Conservation (phyloP, 2,888 invertebrate species). For the Sinelater perroti region DNA sequence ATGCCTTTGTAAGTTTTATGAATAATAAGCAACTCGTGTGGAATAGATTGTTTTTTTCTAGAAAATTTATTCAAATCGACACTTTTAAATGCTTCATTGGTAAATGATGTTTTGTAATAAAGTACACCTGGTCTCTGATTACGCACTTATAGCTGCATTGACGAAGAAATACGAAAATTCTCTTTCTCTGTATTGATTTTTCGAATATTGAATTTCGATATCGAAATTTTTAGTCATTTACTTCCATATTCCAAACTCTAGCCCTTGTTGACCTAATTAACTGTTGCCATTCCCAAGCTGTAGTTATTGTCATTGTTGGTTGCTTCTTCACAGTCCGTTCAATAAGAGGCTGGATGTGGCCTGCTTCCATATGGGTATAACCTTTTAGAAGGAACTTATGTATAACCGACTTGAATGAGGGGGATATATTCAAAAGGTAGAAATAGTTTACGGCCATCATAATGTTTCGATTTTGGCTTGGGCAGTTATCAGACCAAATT, state of each 20-base stretch:
- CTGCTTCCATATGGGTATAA: conserved; percentile 43
- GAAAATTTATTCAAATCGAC: neutral
- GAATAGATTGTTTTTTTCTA: neutral
- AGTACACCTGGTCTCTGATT: neutral
- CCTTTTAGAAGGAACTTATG: conserved; percentile 43
- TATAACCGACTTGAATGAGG: conserved; percentile 34
- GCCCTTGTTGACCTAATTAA: conserved; percentile 24
- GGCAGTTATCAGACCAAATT: conserved; percentile 36
- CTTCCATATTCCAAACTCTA: conserved; percentile 12
- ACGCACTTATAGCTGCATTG: conserved; percentile 4
- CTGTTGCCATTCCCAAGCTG: conserved; percentile 44
- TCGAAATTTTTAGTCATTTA: conserved; percentile 5
- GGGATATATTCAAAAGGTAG: conserved; percentile 20
- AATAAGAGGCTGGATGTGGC: conserved; percentile 31
- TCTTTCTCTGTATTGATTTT: conserved; percentile 3
- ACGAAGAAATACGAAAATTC: conserved; percentile 12
- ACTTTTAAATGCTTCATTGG: conserved; percentile 1
- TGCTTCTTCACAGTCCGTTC: conserved; percentile 30
- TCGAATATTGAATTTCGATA: neutral
- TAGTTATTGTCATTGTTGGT: conserved; percentile 37
- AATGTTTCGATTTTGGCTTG: conserved; percentile 26
- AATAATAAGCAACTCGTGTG: conserved; percentile 9
- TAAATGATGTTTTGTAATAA: conserved; percentile 12
- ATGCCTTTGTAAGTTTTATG: conserved; percentile 1
- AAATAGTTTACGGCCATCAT: conserved; percentile 19